Base-by-base conservation (phyloP, 2,888 invertebrate genomes). In the Resseliella maxima region DNA sequence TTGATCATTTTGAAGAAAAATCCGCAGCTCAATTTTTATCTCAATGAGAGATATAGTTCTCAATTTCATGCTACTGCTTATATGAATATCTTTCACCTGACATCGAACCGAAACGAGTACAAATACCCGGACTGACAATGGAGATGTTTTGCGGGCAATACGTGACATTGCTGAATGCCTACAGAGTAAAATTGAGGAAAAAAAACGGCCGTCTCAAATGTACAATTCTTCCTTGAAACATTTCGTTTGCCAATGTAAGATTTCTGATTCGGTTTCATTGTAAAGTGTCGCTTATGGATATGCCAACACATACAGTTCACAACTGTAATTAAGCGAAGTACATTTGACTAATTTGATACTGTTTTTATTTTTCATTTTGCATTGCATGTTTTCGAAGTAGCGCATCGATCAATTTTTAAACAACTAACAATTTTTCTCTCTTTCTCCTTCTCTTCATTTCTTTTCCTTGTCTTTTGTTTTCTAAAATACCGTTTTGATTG, bases 111-210 rank as follows among this genome's bases (percentile, higher is more conserved):
- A 31, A 72, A 72, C 15, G 72, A 72, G 72, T 31, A 35, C 72
- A 31, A 24, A 21, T 18, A 0, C 31, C 31, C 18, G 72, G 31
- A 24, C 38, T 83, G 83, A 83, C 83, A 83, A n/a, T 38, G 83
- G 38, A 83, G 41, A 83, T 83, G 83, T 27, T 83, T 83, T 83
- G 24, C 27, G 83, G 83, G 83, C 83, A 83, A 83, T 83, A 83
- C 83, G 83, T 83, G 83, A 83, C 83, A 83, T 38, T 83, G 83
- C 38, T 6, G n/a, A 83, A 36, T 83, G 38, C 38, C 41, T 24
- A 24, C 59, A 59, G 59, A 59, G 5, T 24, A 59, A 41, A 59
- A 24, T 24, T 10, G 24, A 59, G 5, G 12, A 81, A 36, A 27
- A n/a, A 72, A 15, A 50, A 50, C 50, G 21, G 2, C 3, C 31